Evolutionary conservation across 2,888 invertebrate genomes (phyloP).

Genomic region (Choristoneura rosaceana): DNA sequence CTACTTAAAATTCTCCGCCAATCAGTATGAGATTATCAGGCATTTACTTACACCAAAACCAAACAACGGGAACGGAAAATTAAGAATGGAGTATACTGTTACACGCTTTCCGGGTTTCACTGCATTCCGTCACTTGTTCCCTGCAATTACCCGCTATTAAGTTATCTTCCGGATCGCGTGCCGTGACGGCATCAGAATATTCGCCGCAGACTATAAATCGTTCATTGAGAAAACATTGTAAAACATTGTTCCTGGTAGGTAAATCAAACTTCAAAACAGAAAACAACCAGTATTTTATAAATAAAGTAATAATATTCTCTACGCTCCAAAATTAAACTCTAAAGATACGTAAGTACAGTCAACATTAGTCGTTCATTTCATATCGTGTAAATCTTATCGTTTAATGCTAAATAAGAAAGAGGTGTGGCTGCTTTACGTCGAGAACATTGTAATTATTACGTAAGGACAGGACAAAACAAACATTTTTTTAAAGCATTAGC

Average conservation of each 20-base stretch:
- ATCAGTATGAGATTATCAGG: not conserved
- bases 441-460: not conserved
- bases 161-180: slow-evolving; percentile 50
- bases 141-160: slow-evolving; percentile 64
- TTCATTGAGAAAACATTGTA: not conserved
- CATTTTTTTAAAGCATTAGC: not conserved
- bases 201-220: slow-evolving; percentile 6
- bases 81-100: slow-evolving; percentile 18
- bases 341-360: not conserved
- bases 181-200: slow-evolving; percentile 48
- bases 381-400: slow-evolving; percentile 3
- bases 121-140: slow-evolving; percentile 64
- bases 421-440: not conserved
- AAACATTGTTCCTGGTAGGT: too few relatives aligned
- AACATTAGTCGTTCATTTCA: not conserved
- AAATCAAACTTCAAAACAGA: too few relatives aligned
- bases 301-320: too few relatives aligned
- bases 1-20: not conserved
- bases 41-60: not conserved
- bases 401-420: not conserved
- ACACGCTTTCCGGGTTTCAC: slow-evolving; percentile 57
- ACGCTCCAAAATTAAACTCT: too few relatives aligned
- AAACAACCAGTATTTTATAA: too few relatives aligned
- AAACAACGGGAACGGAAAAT: slow-evolving; percentile 25
- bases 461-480: not conserved